Evolutionary conservation across 2,113 vertebrate species (phyloP), one percentile per base, ranked within the genome.

Genomic region (Ammodramus savannarum): DNA sequence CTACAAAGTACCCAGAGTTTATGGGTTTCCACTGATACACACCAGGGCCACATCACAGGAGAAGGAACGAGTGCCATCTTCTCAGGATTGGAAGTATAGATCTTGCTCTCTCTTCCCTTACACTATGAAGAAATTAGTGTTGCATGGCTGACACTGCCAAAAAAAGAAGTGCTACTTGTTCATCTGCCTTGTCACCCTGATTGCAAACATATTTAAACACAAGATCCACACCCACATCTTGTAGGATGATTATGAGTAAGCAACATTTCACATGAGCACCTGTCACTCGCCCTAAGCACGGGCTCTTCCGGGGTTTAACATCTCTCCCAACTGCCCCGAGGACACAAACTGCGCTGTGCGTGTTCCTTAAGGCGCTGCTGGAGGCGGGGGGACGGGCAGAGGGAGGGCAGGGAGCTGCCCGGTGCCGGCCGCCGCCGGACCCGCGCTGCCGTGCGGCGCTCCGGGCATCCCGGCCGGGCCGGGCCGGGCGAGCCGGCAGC

Each of bases 351-450:
- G 7, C 5, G 2, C 44, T 2, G 20, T 46, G 32, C 2, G 7
- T 5, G n/a, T 2, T 34, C 14, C n/a, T 32, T 27, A 0, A 3
- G 32, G 22, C 17, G 25, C 0, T 11, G 67, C 89, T 7, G 72
- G 22, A 17, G 44, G 71, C 16, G 52, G 29, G 27, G 65, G 34
- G 3, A 18, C 9, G 0, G 34, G 57, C 46, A 27, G 16, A 17
- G n/a, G 26, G 57, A 9, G 36, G 25, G 49, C 26, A 9, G 21
- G 31, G 68, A 43, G 72, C 77, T 3, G 62, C 20, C 82, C 11
- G 49, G 58, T 7, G 62, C 5, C 26, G 36, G 34, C 65, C 4
- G 12, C 87, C 7, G 11, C 55, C 16, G 16, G 31, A 41, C 41
- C 3, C 15, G 15, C 41, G 29, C 21, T 38, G 22, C 46, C 57